phyloP scores from a whole-genome alignment of 1,140 invertebrate species.

The Pogonognathellus flavescens region DNA sequence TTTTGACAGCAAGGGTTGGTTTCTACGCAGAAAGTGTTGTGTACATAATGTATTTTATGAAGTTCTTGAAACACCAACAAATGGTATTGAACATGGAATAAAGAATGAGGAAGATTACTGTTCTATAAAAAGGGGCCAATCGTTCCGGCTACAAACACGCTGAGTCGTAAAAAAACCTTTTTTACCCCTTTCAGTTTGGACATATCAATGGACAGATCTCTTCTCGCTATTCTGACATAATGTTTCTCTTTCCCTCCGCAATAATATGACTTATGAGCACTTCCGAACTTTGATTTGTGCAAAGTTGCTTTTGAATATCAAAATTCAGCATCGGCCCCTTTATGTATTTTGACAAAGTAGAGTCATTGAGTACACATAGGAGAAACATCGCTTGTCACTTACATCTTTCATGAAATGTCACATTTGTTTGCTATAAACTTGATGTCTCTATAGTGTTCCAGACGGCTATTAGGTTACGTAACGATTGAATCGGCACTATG shows the following conservation, averaged over 20 bases:
- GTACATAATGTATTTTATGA: neutral
- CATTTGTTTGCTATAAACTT: too few relatives aligned
- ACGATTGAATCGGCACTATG: neutral
- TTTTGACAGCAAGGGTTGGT: neutral
- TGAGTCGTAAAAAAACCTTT: conserved; percentile 19
- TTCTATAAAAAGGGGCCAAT: conserved; percentile 36
- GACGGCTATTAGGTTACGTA: too few relatives aligned
- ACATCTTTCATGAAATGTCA: too few relatives aligned
- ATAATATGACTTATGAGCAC: conserved; percentile 30
- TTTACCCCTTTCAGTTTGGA: conserved; percentile 4
- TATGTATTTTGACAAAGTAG: neutral
- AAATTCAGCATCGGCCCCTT: conserved; percentile 12
- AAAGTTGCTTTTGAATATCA: conserved; percentile 3
- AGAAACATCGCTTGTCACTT: too few relatives aligned
- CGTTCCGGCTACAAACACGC: neutral
- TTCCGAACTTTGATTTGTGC: conserved; percentile 33
- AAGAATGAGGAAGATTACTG: conserved; percentile 20
- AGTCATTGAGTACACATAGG: neutral
- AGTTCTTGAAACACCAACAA: conserved; percentile 13
- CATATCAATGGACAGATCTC: conserved; percentile 8
- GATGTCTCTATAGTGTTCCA: too few relatives aligned
- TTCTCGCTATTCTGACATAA: conserved; percentile 9
- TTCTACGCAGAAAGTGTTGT: neutral
- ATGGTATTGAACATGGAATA: conserved; percentile 16
- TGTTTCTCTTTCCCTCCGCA: conserved; percentile 20